Base-by-base conservation (phyloP, 2,888 invertebrate species). In the Microctonus brassicae region DNA sequence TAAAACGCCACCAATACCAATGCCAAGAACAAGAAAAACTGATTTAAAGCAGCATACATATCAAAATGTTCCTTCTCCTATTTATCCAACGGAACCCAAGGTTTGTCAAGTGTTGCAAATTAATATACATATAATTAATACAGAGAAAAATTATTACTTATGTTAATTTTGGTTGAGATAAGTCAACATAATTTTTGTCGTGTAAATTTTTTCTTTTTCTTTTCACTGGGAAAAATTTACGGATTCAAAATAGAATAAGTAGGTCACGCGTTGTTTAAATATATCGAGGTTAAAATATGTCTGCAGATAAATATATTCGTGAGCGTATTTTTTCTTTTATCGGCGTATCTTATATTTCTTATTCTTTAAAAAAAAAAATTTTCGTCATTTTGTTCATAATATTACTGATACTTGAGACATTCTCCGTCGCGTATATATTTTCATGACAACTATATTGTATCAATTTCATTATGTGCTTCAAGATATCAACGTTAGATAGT, bases 51-150 rank as follows among this genome's bases (percentile, higher is more conserved):
- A 84, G 76, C 90, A 90, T 79, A 89, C 88, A 39, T 90, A 90
- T 79, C 90, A 90, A 84, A 90, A 90, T 79, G 89, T 90, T 72
- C 90, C 90, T 64, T 83, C 88, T 70, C 89, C 89, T 66, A 86
- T 89, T 78, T 88, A 86, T 79, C 88, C 89, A 69, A 74, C 80
- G 81, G 80, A 78, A 78, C 81, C 80, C 74, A 70, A 60, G 33
- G 47, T 60, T 68, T 68, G 60, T 60, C 33, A 34, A 34, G n/a
- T n/a, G n/a, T 47, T 60, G 29, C 17, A 13, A 7, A 58, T 29
- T n/a, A 60, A 36, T 36, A 11, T 42, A 7, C 13, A 13, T 42
- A 7, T 24, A 13, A 9, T 17, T n/a, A 4, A 20, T 7, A 4
- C 17, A 6, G 17, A 47, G 17, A 10, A 36, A 10, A 36, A 36